Base-by-base conservation (phyloP, 2,113 vertebrate genomes). In the Clarias gariepinus region DNA sequence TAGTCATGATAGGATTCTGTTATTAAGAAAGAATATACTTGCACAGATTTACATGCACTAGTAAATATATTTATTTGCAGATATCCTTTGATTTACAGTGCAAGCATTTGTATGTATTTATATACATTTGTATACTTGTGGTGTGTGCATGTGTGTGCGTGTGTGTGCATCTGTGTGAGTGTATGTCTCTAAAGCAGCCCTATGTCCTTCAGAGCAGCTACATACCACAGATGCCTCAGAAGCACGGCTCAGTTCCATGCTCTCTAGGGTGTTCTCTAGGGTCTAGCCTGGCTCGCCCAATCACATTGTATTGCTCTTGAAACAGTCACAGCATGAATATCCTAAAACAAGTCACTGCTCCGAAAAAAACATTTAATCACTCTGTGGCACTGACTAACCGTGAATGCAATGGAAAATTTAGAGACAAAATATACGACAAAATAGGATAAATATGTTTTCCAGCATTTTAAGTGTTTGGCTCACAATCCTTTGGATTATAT, bases 221-320 rank as follows among this genome's bases (percentile, higher is more conserved):
- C 77, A 81, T 80, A 71, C 85, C 53, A 57, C 23, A 71, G 77
- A 86, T 86, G 58, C 52, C 77, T 71, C 52, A 69, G 63, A 73
- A 47, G 33, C 64, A 61, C 25, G 53, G 15, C 41, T 71, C 64
- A 73, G 85, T 60, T 58, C 63, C 41, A 57, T 23, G 19, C 63
- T 86, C 53, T 71, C 53, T 52, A 82, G 61, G 81, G 33, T 68
- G 47, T 28, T 77, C 47, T 55, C 74, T 73, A 36, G 68, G 68
- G 21, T 60, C 82, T 53, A 11, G 60, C 11, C 61, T 33, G n/a
- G 63, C 23, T 60, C 13, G 36, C 33, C 71, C 16, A 30, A 64
- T 41, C 78, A 41, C 2, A 1, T 12, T 36, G 28, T 33, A 36
- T 28, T 60, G 25, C 10, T 58, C 36, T 63, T 52, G 10, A 80